Conservation (phyloP, 37 sponge, comb jelly and placozoan species). For the Cladorhizidae sp. region DNA sequence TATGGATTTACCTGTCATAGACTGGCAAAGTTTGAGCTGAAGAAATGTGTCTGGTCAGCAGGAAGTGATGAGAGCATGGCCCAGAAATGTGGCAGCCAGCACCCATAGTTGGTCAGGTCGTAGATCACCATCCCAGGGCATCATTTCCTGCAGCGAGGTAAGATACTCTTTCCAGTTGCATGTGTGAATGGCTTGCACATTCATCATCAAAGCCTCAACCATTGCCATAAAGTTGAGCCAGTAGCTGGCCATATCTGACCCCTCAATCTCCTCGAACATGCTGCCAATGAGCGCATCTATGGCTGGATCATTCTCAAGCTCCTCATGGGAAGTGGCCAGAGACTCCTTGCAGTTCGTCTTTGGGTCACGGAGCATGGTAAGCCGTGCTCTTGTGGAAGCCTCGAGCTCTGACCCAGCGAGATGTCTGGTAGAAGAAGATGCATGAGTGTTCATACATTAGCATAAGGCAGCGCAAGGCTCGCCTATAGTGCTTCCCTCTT, state of each 20-base stretch:
- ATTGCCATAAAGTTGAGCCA: too few relatives aligned
- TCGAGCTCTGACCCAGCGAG: too few relatives aligned
- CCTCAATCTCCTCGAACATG: background rate
- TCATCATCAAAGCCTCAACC: too few relatives aligned
- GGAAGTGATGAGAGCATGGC: too few relatives aligned
- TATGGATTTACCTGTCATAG: constrained; percentile 15
- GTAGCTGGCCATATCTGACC: background rate
- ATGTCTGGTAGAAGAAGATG: too few relatives aligned
- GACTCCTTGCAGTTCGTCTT: background rate
- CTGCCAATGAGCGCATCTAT: background rate
- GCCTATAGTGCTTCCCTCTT: background rate
- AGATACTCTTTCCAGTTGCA: too few relatives aligned
- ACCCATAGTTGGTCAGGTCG: too few relatives aligned
- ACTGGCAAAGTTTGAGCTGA: constrained; percentile 12
- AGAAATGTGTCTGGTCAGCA: too few relatives aligned
- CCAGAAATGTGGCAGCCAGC: background rate
- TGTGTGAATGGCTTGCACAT: background rate
- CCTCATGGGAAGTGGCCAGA: background rate
- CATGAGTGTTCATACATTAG: too few relatives aligned
- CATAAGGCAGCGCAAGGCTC: too few relatives aligned
- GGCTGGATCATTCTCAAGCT: constrained; percentile 13
- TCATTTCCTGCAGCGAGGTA: too few relatives aligned
- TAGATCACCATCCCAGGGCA: background rate
- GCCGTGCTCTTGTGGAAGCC: background rate
- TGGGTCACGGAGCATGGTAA: background rate